phyloP scores from a whole-genome alignment of 2,113 vertebrate species.

The Nycticebus coucang region DNA sequence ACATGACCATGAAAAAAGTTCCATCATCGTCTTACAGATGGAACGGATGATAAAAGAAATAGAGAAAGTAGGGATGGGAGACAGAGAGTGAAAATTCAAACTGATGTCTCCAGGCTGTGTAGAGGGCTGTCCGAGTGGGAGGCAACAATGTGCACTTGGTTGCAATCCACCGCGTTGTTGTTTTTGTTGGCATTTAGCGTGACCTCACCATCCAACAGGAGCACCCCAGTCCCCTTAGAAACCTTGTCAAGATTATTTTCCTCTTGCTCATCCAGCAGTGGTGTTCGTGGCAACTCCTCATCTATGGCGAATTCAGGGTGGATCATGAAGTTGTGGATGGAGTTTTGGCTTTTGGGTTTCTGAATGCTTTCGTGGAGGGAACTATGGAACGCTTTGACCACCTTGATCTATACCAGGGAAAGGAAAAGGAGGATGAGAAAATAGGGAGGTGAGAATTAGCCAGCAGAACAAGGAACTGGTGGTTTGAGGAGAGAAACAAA shows the following conservation, averaged over 20 bases:
- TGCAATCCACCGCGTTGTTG: conserved; percentile 86
- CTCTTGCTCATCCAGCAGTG: conserved; percentile 87
- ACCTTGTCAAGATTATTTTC: conserved; percentile 82
- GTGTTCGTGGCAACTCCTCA: conserved; percentile 90
- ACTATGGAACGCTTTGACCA: conserved; percentile 98
- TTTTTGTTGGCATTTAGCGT: conserved; percentile 81
- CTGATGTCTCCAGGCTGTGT: conserved; percentile 87
- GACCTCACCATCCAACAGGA: conserved; percentile 74
- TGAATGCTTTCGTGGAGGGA: conserved; percentile 93
- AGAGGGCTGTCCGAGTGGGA: conserved; percentile 82
- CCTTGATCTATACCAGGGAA: conserved; percentile 92
- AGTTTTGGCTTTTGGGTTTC: conserved; percentile 93
- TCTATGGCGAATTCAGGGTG: conserved; percentile 94
- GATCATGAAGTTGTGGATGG: conserved; percentile 99
- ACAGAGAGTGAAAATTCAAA: conserved; percentile 82
- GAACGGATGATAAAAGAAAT: conserved; percentile 17
- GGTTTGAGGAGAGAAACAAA: conserved; percentile 64
- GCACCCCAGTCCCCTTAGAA: conserved; percentile 76
- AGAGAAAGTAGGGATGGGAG: conserved; percentile 55
- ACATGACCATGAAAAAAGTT: conserved; percentile 74
- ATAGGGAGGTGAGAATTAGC: conserved; percentile 61
- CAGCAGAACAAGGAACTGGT: not conserved
- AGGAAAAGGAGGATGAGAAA: conserved; percentile 69
- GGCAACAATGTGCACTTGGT: conserved; percentile 77
- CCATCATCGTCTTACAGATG: conserved; percentile 67